A percentile compares a stretch with the other conserved stretches of the same genome.
These are phyloP conservation scores for Meleagris gallopavo DNA, from an alignment of 2,113 vertebrate genomes.

Conservation along the genomic window DNA sequence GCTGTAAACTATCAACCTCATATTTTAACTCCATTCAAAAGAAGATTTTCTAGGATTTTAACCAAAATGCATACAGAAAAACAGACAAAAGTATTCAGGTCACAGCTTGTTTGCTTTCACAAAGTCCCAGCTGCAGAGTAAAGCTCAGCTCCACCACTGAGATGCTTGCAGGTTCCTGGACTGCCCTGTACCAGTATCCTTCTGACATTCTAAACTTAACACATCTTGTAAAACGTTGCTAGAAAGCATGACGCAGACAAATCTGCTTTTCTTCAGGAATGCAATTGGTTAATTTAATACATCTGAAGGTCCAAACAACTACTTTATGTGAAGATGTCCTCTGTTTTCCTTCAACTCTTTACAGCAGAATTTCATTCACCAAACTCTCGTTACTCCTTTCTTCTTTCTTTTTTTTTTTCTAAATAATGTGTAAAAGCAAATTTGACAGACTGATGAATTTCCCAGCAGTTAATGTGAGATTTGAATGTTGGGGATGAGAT, in stretches of 20 bases:
- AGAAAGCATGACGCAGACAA: not conserved
- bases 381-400: not conserved
- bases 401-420: not conserved
- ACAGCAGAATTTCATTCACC: not conserved
- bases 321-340: not conserved
- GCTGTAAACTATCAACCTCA: not conserved
- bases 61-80: not conserved
- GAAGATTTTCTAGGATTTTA: not conserved
- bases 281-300: not conserved
- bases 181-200: not conserved
- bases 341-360: not conserved
- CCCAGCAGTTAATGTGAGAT: not conserved
- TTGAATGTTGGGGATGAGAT: not conserved
- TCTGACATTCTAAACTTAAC: not conserved
- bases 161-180: not conserved
- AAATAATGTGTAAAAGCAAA: not conserved
- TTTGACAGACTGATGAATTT: not conserved
- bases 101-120: not conserved
- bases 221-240: not conserved
- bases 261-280: not conserved
- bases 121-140: not conserved
- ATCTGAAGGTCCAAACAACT: not conserved
- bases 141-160: not conserved
- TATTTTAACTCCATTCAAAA: not conserved
- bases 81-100: not conserved